These are phyloP conservation scores for Heliornis fulica DNA, from an alignment of 2,113 vertebrate species.

Conservation along the genomic window DNA sequence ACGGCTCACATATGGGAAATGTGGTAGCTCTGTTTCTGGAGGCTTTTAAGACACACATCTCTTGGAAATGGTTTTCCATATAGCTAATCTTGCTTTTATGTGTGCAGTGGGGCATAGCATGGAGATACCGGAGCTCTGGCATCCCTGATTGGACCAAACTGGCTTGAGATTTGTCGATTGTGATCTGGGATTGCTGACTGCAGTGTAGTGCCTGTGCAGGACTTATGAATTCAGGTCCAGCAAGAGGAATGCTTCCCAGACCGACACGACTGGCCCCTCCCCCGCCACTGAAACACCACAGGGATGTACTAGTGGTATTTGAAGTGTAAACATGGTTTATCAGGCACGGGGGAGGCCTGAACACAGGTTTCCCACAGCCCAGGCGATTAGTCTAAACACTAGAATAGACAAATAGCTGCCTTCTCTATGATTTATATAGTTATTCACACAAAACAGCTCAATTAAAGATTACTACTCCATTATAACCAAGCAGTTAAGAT, in stretches of 20 bases:
- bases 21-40: background rate
- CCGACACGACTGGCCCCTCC: rapidly evolving
- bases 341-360: background rate
- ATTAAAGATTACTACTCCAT: constrained; percentile 14
- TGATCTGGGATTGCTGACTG: background rate
- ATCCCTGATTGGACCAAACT: background rate
- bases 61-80: background rate
- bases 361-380: constrained; percentile 2
- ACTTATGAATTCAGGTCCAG: background rate
- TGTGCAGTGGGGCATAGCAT: rapidly evolving
- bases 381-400: background rate
- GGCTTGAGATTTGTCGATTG: rapidly evolving
- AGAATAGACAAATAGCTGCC: constrained; percentile 35
- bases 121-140: background rate
- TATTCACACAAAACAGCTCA: constrained; percentile 16
- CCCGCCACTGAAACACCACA: background rate
- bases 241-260: background rate
- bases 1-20: background rate
- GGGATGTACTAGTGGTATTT: background rate
- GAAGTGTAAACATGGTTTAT: background rate
- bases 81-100: background rate
- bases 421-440: constrained; percentile 12
- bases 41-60: background rate
- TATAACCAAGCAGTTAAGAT: background rate
- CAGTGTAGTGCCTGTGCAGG: background rate